phyloP scores from a whole-genome alignment of 2,113 vertebrate species.

The Phrynosoma blainvillii region DNA sequence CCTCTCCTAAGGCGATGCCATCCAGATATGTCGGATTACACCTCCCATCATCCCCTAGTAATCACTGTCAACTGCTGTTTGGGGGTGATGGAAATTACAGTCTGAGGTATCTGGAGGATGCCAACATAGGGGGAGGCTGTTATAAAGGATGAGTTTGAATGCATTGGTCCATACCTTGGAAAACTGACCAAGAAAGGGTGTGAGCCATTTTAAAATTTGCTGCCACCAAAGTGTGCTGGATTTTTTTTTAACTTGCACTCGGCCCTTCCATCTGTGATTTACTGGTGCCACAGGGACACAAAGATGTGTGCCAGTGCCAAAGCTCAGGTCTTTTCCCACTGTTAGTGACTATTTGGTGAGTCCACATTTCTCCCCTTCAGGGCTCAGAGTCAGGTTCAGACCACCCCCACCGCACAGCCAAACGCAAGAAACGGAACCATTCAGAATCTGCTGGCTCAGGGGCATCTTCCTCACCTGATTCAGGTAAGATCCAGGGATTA shows the following conservation, averaged over 20 bases:
- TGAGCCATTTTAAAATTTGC: no score
- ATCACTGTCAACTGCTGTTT: not conserved
- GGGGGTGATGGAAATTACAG: not conserved
- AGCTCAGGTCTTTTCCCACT: not conserved
- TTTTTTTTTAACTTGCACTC: not conserved
- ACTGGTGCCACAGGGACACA: no score
- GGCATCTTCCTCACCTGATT: conserved; percentile 74
- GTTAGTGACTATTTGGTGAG: not conserved
- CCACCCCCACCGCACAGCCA: conserved; percentile 64
- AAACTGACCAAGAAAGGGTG: not conserved
- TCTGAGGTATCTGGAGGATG: not conserved
- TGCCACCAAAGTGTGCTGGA: not conserved
- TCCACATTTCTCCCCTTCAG: conserved; percentile 33
- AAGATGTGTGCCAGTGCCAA: no score
- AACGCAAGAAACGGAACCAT: conserved; percentile 71
- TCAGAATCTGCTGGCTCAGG: conserved; percentile 77
- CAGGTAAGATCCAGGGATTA: conserved; percentile 54
- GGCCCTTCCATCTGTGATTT: not conserved
- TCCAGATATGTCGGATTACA: not conserved
- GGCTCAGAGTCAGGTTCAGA: conserved; percentile 77
- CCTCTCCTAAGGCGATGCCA: not conserved
- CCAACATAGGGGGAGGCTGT: no score
- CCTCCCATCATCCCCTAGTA: not conserved
- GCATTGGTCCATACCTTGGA: not conserved
- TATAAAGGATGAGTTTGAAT: not conserved